Percentiles rank a stretch among this genome's conserved stretches.
Conservation (phyloP, 2,113 vertebrate genomes). For the Tiliqua scincoides region DNA sequence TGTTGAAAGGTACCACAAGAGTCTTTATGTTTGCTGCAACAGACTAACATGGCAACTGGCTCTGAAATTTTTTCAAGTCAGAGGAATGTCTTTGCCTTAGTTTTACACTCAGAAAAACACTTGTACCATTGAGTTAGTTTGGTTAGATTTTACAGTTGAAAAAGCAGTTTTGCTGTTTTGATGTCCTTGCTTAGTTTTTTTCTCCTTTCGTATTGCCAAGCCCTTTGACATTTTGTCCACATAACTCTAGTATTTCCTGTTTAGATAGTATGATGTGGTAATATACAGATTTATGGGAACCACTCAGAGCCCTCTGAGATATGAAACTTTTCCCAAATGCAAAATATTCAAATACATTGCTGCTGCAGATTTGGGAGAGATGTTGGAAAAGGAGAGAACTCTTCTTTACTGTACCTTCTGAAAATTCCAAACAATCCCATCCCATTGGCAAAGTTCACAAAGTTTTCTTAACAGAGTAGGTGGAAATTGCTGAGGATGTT, state of each 20-base stretch:
- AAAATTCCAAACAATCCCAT: not conserved
- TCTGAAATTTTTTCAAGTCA: not conserved
- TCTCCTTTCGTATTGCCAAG: not conserved
- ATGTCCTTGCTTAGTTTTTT: not conserved
- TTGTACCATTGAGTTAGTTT: not conserved
- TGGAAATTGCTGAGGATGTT: not conserved
- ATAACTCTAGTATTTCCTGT: conserved; percentile 29
- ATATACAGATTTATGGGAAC: conserved; percentile 17
- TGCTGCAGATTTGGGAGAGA: not conserved
- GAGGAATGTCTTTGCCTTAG: not conserved
- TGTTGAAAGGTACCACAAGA: not conserved
- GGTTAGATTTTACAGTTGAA: not conserved
- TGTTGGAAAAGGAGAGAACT: not conserved
- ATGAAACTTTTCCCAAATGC: not conserved
- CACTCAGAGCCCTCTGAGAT: not conserved
- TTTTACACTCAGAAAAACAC: not conserved
- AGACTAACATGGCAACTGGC: not conserved
- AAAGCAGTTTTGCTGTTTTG: not conserved
- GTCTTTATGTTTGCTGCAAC: not conserved
- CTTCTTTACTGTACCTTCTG: not conserved
- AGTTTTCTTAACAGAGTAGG: not conserved
- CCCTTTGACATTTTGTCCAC: conserved; percentile 21
- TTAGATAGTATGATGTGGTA: conserved; percentile 1
- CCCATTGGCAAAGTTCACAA: not conserved
- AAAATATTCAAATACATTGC: not conserved